phyloP scores from a whole-genome alignment of 2,888 invertebrate species.

The Lagria hirta region DNA sequence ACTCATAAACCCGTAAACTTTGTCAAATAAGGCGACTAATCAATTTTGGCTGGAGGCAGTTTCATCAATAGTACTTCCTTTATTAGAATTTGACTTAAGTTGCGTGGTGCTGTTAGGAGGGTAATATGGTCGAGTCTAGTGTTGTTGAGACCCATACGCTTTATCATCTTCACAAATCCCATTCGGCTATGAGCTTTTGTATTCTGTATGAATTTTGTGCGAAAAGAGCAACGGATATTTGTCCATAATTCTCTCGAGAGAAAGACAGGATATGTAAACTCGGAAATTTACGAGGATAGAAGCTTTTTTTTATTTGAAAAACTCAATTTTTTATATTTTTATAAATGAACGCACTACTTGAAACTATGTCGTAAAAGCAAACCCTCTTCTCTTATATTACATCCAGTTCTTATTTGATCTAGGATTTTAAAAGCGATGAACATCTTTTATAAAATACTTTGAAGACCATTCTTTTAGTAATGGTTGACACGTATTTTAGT shows the following conservation, averaged over 20 bases:
- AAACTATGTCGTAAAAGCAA: slow-evolving; percentile 12
- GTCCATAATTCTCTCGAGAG: slow-evolving; percentile 19
- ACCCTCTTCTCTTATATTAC: too few species aligned
- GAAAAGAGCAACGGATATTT: slow-evolving; percentile 18
- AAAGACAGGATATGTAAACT: slow-evolving; percentile 16
- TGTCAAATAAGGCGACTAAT: too few species aligned
- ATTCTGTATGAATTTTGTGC: slow-evolving; percentile 14
- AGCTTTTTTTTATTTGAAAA: slow-evolving; percentile 13
- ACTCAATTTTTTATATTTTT: slow-evolving; percentile 11
- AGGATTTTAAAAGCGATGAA: too few species aligned
- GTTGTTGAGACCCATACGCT: slow-evolving; percentile 12
- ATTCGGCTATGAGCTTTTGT: slow-evolving; percentile 8
- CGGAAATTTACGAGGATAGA: slow-evolving; percentile 12
- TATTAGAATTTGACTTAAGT: slow-evolving; percentile 6
- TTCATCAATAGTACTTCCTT: too few species aligned
- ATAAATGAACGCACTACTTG: slow-evolving; percentile 8
- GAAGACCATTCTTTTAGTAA: too few species aligned
- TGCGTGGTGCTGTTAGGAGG: slow-evolving; percentile 2
- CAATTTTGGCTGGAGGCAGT: too few species aligned
- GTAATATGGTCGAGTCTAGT: slow-evolving; percentile 8
- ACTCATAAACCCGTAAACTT: too few species aligned
- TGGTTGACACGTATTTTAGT: too few species aligned
- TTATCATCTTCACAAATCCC: slow-evolving; percentile 17
- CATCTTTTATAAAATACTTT: too few species aligned
- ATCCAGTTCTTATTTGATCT: too few species aligned